Evolutionary conservation across 2,113 vertebrate species (phyloP), one percentile per base, ranked within the genome.

Genomic region (Dasypus novemcinctus): DNA sequence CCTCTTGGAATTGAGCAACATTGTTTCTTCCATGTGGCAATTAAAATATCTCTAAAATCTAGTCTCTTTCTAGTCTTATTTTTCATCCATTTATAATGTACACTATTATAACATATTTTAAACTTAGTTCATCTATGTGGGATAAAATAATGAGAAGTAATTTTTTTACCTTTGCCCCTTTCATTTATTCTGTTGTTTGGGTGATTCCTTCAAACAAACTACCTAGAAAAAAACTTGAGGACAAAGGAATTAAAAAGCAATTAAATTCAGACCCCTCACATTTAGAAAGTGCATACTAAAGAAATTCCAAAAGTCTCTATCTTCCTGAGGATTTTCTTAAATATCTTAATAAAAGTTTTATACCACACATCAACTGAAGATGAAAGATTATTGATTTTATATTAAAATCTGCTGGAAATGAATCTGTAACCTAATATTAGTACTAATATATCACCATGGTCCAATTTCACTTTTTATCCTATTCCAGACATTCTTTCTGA

Each of bases 41-140:
- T 79, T 49, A 81, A 95, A 49, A 76, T 64, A 83, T 80, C 29
- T 68, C 81, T 95, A 81, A 87, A 90, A 84, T 5, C 9, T 75
- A 41, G n/a, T 41, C 17, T 93, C 18, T 64, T 78, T 93, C 12
- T 46, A 66, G 17, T 12, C 1, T 38, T 43, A 31, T 46, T 90
- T 91, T 41, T 90, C n/a, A 43, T 36, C 61, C 43, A n/a, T 66
- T 54, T 71, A 4, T 46, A 64, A 74, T 6, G 0, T 43, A 33
- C 13, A 11, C 33, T 64, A 81, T 61, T 41, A 49, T 54, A 92
- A 84, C 12, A 2, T 68, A 20, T 68, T 91, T 81, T 72, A 66
- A 4, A 10, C 25, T 79, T 4, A 88, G 33, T 79, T 64, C 12
- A 83, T 29, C 27, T 14, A n/a, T 49, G 2, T 59, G 12, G 5